Evolutionary conservation across 2,888 invertebrate species (phyloP).

Genomic region (Coecobrya sp.): DNA sequence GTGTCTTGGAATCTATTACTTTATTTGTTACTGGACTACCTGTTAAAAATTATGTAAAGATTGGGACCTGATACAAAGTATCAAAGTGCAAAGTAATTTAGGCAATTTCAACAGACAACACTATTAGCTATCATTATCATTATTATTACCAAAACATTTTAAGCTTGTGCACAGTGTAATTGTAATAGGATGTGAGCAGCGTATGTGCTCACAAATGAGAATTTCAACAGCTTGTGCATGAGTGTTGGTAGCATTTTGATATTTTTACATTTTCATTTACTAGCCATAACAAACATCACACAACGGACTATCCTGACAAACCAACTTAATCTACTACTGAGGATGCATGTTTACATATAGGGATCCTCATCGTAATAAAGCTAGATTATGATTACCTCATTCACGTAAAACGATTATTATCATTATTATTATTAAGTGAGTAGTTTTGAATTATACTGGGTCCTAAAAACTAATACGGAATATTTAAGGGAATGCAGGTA

Average conservation of each 20-base stretch:
- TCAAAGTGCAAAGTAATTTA: slow-evolving; percentile 66
- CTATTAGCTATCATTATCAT: slow-evolving; percentile 45
- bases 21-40: slow-evolving; percentile 25
- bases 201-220: slow-evolving; percentile 61
- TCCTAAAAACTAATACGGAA: background rate
- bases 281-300: background rate
- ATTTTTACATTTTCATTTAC: slow-evolving; percentile 5
- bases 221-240: slow-evolving; percentile 70
- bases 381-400: slow-evolving; percentile 53
- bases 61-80: background rate
- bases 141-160: slow-evolving; percentile 18
- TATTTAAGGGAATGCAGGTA: background rate
- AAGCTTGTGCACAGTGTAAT: slow-evolving; percentile 26
- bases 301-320: background rate
- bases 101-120: slow-evolving; percentile 55
- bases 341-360: slow-evolving; percentile 4
- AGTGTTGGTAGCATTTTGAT: background rate
- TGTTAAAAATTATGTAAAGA: background rate
- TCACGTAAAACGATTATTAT: slow-evolving; percentile 57
- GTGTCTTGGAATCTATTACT: background rate
- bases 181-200: background rate
- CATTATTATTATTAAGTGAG: slow-evolving; percentile 18
- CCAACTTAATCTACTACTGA: slow-evolving; percentile 1
- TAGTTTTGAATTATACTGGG: slow-evolving; percentile 1
- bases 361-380: slow-evolving; percentile 54